Evolutionary conservation across 1,140 invertebrate genomes (phyloP), one percentile per base, ranked within the genome.

Genomic region (Maniola jurtina): DNA sequence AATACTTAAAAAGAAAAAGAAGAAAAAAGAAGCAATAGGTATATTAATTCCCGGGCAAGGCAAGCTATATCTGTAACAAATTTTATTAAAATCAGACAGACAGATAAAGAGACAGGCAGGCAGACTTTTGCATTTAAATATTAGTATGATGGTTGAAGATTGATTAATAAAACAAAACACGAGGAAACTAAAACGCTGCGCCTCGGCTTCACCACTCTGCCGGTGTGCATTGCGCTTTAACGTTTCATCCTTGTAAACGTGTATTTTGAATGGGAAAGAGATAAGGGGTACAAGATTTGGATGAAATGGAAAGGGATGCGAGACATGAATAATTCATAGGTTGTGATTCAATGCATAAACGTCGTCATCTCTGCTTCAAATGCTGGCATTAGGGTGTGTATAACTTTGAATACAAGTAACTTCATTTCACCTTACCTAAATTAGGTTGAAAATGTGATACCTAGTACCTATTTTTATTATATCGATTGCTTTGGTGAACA

Each of bases 241-340:
- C 13, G 55, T 58, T 58, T 58, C 47, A 55, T 64, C 42, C 42
- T 36, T 52, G 48, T 25, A 52, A 56, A 61, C 48, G 14, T 7
- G 57, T 40, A 60, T 67, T 67, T 48, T 52, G 61, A 48, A 60
- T 64, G 52, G 48, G 48, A 69, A 48, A 34, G 55, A 52, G 70
- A 68, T 13, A 4, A n/a, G 25, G 57, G 54, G 33, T 15, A 52
- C 57, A 68, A 45, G 15, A 54, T 45, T 62, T 65, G 48, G 14
- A 11, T 16, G 48, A 52, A 25, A 52, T 7, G 48, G 48, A 52
- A 25, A 52, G 48, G 48, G 48, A 52, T 9, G 64, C n/a, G 48
- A 58, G 33, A 62, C 50, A 71, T 75, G 67, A 78, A 79, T 79
- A 70, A 79, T 79, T 79, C 73, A 78, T 74, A 57, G 52, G 61